A percentile compares a stretch with the other conserved stretches of the same genome.
phyloP scores from a whole-genome alignment of 2,888 invertebrate genomes.

The Hypena proboscidalis region DNA sequence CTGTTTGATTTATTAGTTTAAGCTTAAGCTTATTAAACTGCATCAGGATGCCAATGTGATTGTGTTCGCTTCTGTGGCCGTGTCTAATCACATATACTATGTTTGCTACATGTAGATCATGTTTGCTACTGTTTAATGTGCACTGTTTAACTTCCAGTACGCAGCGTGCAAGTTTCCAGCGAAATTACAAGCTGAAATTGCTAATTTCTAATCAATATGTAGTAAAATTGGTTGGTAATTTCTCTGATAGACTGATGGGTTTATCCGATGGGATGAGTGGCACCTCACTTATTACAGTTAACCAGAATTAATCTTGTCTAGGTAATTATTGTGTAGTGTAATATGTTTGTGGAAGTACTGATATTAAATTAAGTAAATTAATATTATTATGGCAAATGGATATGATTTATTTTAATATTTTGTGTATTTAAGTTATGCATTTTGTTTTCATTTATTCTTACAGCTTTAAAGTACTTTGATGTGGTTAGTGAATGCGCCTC shows the following conservation, averaged over 20 bases:
- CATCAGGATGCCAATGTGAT: conserved; percentile 64
- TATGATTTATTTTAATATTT: too few species aligned
- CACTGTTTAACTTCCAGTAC: conserved; percentile 38
- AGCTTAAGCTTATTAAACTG: conserved; percentile 73
- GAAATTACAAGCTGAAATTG: conserved; percentile 17
- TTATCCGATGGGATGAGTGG: conserved; percentile 1
- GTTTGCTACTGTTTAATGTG: conserved; percentile 32
- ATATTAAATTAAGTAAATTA: too few species aligned
- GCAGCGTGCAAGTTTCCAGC: conserved; percentile 18
- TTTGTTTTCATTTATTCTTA: too few species aligned
- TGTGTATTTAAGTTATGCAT: too few species aligned
- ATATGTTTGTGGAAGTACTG: too few species aligned
- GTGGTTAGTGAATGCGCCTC: too few species aligned
- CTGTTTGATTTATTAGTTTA: conserved; percentile 75
- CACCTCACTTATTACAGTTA: too few species aligned
- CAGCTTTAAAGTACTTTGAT: too few species aligned
- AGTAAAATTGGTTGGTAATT: conserved; percentile 20
- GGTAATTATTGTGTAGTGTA: too few species aligned
- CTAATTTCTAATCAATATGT: conserved; percentile 22
- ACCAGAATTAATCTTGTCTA: too few species aligned
- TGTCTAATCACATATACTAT: conserved; percentile 34
- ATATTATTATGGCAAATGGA: too few species aligned
- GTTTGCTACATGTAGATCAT: conserved; percentile 14
- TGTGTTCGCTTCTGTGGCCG: conserved; percentile 41
- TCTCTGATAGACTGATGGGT: conserved; percentile 5